Evolutionary conservation across 2,113 vertebrate genomes (phyloP).

Genomic region (Xenopus borealis): DNA sequence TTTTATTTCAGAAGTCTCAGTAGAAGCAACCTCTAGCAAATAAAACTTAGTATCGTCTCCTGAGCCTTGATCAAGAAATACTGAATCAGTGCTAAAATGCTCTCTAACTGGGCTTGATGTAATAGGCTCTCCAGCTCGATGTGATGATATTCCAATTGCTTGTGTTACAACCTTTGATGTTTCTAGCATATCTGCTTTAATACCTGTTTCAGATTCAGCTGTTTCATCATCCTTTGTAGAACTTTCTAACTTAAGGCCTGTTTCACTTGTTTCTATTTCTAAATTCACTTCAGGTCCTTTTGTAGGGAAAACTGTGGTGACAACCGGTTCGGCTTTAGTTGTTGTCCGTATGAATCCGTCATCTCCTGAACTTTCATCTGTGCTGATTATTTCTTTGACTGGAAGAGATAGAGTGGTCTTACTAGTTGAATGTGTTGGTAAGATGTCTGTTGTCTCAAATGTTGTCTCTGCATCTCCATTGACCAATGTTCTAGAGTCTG

Average conservation of each 20-base stretch:
- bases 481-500: background rate
- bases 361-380: no score
- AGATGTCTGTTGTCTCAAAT: background rate
- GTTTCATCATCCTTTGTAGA: no score
- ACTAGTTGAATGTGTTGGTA: background rate
- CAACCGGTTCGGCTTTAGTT: no score
- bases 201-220: no score
- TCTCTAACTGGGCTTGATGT: background rate
- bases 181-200: no score
- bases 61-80: background rate
- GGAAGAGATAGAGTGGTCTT: background rate
- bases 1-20: no score
- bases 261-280: no score
- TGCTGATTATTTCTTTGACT: no score
- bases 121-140: background rate
- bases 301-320: background rate
- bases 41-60: background rate
- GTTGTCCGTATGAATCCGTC: background rate
- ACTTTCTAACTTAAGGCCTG: no score
- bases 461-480: background rate
- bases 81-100: background rate
- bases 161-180: background rate
- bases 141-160: background rate
- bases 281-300: background rate
- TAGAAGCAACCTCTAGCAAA: background rate